Evolutionary conservation across 2,113 vertebrate species (phyloP).

Genomic region (Muntiacus reevesi): DNA sequence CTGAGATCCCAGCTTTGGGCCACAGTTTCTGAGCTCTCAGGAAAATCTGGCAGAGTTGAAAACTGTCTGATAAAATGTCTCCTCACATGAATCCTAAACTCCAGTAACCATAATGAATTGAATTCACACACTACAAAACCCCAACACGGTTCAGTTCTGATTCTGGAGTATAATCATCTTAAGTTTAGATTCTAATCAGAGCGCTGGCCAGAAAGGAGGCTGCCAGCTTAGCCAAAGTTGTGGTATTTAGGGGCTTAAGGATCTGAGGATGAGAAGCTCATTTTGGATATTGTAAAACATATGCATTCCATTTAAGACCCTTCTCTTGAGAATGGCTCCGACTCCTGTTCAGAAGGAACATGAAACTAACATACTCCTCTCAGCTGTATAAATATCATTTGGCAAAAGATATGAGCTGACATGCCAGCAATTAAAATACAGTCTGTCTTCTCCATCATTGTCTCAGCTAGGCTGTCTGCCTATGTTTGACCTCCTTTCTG

Average conservation of each 20-base stretch:
- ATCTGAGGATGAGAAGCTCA: conserved; percentile 17
- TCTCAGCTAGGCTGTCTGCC: background rate
- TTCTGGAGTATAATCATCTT: background rate
- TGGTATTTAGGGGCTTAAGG: conserved; percentile 20
- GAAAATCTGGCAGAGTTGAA: conserved; percentile 53
- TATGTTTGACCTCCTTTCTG: background rate
- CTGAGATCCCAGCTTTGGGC: conserved; percentile 52
- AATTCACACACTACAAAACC: conserved; percentile 61
- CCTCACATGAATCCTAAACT: conserved; percentile 46
- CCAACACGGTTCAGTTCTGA: conserved; percentile 6
- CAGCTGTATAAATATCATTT: conserved; percentile 65
- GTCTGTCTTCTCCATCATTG: conserved; percentile 42
- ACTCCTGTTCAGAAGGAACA: conserved; percentile 31
- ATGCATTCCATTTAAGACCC: conserved; percentile 45
- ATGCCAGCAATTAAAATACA: conserved; percentile 19
- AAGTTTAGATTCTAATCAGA: conserved; percentile 28
- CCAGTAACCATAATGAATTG: conserved; percentile 66
- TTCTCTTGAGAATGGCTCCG: conserved; percentile 12
- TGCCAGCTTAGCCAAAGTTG: conserved; percentile 48
- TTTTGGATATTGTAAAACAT: conserved; percentile 23
- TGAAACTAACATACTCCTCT: conserved; percentile 35
- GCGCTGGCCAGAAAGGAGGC: conserved; percentile 23
- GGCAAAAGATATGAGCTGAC: conserved; percentile 44
- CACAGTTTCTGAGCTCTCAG: conserved; percentile 13
- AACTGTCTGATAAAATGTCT: conserved; percentile 57